phyloP scores from a whole-genome alignment of 2,113 vertebrate genomes.

The Rostratula benghalensis region DNA sequence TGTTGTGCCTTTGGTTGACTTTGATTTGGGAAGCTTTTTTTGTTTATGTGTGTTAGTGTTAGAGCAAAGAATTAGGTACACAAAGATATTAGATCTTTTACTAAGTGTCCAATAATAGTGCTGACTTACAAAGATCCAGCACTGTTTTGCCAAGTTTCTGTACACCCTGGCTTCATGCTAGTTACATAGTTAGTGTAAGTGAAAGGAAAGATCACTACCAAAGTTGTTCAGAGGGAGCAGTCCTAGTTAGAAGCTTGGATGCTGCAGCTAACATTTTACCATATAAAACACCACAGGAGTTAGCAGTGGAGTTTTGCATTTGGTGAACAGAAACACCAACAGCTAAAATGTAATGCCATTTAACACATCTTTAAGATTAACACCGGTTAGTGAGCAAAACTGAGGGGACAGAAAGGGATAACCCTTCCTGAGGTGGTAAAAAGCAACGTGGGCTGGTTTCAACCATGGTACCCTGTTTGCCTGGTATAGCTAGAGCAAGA shows the following conservation, averaged over 20 bases:
- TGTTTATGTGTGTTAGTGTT: not conserved
- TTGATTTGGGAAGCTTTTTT: not conserved
- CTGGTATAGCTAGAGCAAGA: not conserved
- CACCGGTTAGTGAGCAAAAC: not conserved
- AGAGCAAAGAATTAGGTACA: not conserved
- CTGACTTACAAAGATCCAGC: not conserved
- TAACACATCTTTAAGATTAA: not conserved
- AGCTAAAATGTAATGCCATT: not conserved
- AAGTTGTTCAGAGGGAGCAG: not conserved
- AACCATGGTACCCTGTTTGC: rapidly evolving
- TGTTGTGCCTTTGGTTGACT: not conserved
- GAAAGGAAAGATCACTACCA: not conserved
- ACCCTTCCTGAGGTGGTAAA: not conserved
- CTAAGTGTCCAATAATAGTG: not conserved
- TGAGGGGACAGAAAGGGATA: not conserved
- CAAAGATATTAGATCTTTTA: not conserved
- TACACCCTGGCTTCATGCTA: not conserved
- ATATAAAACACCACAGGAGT: not conserved
- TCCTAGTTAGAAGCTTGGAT: not conserved
- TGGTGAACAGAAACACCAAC: not conserved
- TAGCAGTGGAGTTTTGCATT: not conserved
- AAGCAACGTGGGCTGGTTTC: not conserved
- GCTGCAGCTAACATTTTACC: not conserved
- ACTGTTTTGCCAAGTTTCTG: not conserved
- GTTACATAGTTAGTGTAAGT: not conserved